These are phyloP conservation scores for Sebastes steindachneri DNA, from an alignment of 2,797 vertebrate genomes.

Conservation along the genomic window DNA sequence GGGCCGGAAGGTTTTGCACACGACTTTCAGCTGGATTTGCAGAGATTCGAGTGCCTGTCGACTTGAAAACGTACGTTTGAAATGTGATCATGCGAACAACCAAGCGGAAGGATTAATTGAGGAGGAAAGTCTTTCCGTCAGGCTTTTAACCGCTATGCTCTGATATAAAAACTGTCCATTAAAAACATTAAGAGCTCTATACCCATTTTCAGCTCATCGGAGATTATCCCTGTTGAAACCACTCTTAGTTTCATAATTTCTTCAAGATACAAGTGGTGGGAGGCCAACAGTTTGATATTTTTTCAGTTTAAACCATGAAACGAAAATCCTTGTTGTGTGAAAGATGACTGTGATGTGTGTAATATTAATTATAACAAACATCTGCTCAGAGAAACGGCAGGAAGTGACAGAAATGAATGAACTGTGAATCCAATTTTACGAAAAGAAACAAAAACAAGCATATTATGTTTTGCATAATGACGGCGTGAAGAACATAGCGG, in stretches of 20 bases:
- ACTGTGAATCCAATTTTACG: neutral
- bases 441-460: neutral
- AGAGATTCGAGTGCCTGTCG: constrained; percentile 51
- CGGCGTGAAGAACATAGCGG: neutral
- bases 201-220: constrained; percentile 47
- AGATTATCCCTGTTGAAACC: constrained; percentile 56
- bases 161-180: constrained; percentile 63
- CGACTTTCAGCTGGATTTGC: constrained; percentile 25
- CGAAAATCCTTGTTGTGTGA: constrained; percentile 30
- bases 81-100: constrained; percentile 58
- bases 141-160: constrained; percentile 63
- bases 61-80: constrained; percentile 52
- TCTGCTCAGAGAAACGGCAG: constrained; percentile 41
- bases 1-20: constrained; percentile 26
- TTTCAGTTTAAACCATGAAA: constrained; percentile 26
- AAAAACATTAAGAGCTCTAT: constrained; percentile 58
- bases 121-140: constrained; percentile 58
- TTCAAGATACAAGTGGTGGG: constrained; percentile 32
- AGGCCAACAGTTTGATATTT: constrained; percentile 22
- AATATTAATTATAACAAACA: constrained; percentile 49
- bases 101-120: constrained; percentile 68
- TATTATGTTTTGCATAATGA: neutral
- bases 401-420: constrained; percentile 12
- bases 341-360: constrained; percentile 23
- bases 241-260: constrained; percentile 44